Conservation (phyloP, 2,888 invertebrate genomes). For the Pherbina coryleti region DNA sequence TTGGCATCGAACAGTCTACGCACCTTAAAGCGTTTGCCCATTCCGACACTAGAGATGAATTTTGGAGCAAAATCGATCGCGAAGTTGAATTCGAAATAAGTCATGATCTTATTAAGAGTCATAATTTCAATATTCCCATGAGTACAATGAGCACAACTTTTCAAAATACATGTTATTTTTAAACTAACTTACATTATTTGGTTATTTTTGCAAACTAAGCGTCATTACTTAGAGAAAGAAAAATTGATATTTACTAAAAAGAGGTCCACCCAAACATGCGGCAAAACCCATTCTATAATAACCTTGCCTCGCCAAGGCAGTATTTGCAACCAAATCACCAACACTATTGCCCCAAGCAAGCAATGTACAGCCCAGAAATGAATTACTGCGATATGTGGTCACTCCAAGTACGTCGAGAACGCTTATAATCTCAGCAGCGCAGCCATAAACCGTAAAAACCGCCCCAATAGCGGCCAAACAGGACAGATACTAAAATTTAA, state of each 20-base stretch:
- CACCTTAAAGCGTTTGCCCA: too few relatives aligned
- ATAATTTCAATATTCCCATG: too few relatives aligned
- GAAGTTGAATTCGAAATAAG: too few relatives aligned
- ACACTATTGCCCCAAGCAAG: constrained; percentile 77
- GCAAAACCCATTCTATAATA: constrained; percentile 77
- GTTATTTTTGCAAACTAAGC: too few relatives aligned
- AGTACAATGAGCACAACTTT: too few relatives aligned
- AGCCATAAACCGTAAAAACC: constrained; percentile 73
- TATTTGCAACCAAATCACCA: constrained; percentile 71
- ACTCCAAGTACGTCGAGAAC: constrained; percentile 73
- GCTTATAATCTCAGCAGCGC: constrained; percentile 75
- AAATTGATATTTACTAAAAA: constrained; percentile 72
- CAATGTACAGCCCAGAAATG: constrained; percentile 76
- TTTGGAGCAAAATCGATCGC: too few relatives aligned
- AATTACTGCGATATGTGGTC: constrained; percentile 72
- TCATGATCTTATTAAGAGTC: too few relatives aligned
- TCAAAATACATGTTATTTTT: too few relatives aligned
- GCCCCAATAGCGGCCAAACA: constrained; percentile 50
- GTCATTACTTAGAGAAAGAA: too few relatives aligned
- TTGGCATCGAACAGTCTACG: too few relatives aligned
- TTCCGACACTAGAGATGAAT: too few relatives aligned
- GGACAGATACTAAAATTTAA: constrained; percentile 49
- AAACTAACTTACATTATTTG: too few relatives aligned
- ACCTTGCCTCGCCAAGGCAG: constrained; percentile 74
- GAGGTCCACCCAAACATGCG: constrained; percentile 78